phyloP scores from a whole-genome alignment of 92 coral and sea anemone genomes.

The Epizoanthus fatuus region DNA sequence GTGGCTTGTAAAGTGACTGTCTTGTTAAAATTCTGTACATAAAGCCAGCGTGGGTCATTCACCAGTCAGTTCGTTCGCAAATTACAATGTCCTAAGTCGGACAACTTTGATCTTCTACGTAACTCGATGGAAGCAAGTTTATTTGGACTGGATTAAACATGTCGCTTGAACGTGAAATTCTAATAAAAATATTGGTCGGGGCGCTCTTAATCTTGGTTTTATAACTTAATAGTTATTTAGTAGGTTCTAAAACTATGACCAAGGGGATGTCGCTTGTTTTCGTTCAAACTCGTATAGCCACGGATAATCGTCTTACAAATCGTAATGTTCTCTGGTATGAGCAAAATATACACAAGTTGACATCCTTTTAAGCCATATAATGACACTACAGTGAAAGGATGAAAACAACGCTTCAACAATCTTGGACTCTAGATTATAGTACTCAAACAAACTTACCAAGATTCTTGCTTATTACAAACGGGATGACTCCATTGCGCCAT shows the following conservation, averaged over 20 bases:
- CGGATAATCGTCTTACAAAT: background rate
- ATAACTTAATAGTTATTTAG: background rate
- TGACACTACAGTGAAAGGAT: background rate
- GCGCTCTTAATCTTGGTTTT: background rate
- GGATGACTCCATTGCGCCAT: slow-evolving; percentile 95
- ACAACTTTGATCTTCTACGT: slow-evolving; percentile 44
- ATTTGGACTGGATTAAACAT: slow-evolving; percentile 41
- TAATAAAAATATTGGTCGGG: slow-evolving; percentile 20
- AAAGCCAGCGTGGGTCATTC: background rate
- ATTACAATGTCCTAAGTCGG: slow-evolving; percentile 23
- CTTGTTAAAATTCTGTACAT: slow-evolving; percentile 11
- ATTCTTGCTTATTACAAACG: slow-evolving; percentile 82
- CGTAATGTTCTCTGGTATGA: background rate
- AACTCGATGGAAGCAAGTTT: slow-evolving; percentile 34
- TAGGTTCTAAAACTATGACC: background rate
- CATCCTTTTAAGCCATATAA: background rate
- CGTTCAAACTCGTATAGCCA: too few relatives aligned
- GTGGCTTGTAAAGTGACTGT: background rate
- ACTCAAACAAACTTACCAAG: slow-evolving; percentile 75
- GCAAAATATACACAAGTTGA: too few relatives aligned
- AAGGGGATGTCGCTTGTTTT: too few relatives aligned
- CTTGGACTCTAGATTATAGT: background rate
- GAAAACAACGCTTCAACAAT: background rate
- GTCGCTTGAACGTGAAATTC: slow-evolving; percentile 42
- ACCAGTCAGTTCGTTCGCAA: background rate